phyloP scores from a whole-genome alignment of 2,888 invertebrate species.

The Autographa gamma region DNA sequence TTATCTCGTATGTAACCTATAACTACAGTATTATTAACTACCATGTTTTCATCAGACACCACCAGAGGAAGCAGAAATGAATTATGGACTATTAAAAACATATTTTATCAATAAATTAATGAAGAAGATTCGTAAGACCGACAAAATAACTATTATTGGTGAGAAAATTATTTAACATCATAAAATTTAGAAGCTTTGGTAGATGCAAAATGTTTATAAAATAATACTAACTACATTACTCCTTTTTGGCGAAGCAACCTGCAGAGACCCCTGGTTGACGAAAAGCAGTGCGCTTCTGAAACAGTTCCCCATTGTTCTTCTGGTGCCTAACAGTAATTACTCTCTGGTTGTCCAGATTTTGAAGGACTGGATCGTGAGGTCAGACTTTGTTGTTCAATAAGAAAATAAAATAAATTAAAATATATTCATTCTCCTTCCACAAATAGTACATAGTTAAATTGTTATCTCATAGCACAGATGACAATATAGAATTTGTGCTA shows the following conservation, averaged over 20 bases:
- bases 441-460: too few relatives aligned
- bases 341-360: constrained; percentile 68
- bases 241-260: constrained; percentile 65
- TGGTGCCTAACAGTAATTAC: constrained; percentile 73
- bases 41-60: constrained; percentile 59
- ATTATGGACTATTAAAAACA: constrained; percentile 61
- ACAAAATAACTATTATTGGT: constrained; percentile 78
- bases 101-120: constrained; percentile 67
- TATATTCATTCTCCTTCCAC: too few relatives aligned
- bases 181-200: too few relatives aligned
- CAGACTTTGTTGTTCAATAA: constrained; percentile 16
- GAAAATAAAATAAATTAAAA: too few relatives aligned
- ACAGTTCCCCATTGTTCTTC: constrained; percentile 67
- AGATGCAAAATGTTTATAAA: too few relatives aligned
- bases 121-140: constrained; percentile 69
- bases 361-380: constrained; percentile 72
- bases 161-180: constrained; percentile 12
- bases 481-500: too few relatives aligned
- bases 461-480: too few relatives aligned
- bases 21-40: too few relatives aligned
- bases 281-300: constrained; percentile 68
- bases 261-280: constrained; percentile 75
- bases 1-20: too few relatives aligned
- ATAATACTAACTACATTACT: not conserved
- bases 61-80: constrained; percentile 59